Conservation (phyloP, 64 coral and sea anemone species). For the Dendrophyllia cribrosa region DNA sequence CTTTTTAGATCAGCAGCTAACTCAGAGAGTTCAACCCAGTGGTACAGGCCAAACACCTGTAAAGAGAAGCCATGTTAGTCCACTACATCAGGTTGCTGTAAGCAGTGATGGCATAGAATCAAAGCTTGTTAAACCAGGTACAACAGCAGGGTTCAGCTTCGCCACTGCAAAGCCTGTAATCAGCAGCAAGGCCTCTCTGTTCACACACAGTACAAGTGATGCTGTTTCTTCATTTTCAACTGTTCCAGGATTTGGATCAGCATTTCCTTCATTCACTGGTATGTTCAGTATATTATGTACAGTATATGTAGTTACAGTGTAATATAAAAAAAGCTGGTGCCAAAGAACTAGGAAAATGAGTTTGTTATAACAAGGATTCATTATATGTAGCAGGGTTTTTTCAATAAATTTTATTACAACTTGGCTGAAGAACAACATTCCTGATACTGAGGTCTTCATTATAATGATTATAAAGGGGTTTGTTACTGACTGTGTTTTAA, state of each 20-base stretch:
- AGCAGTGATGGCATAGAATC: neutral
- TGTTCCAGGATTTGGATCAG: neutral
- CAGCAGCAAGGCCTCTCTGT: neutral
- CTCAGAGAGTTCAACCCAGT: neutral
- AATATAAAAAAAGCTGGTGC: neutral
- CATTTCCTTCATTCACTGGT: neutral
- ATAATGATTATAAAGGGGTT: too few relatives aligned
- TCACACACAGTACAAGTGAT: neutral
- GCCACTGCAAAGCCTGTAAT: neutral
- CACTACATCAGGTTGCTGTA: slow-evolving; percentile 1
- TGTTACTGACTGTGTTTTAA: too few relatives aligned
- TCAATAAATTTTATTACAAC: too few relatives aligned
- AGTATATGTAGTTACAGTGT: neutral
- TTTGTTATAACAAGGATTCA: too few relatives aligned
- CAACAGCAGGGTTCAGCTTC: neutral
- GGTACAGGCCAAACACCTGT: neutral
- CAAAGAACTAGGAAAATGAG: too few relatives aligned
- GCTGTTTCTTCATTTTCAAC: neutral
- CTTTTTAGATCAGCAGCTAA: neutral
- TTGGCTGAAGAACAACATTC: too few relatives aligned
- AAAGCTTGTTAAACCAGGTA: neutral
- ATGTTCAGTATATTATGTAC: neutral
- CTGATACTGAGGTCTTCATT: too few relatives aligned
- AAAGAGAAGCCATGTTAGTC: slow-evolving; percentile 33
- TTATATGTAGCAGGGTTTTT: too few relatives aligned